These are phyloP conservation scores for Aldrovandia affinis DNA, from an alignment of 2,797 vertebrate species.

Conservation along the genomic window DNA sequence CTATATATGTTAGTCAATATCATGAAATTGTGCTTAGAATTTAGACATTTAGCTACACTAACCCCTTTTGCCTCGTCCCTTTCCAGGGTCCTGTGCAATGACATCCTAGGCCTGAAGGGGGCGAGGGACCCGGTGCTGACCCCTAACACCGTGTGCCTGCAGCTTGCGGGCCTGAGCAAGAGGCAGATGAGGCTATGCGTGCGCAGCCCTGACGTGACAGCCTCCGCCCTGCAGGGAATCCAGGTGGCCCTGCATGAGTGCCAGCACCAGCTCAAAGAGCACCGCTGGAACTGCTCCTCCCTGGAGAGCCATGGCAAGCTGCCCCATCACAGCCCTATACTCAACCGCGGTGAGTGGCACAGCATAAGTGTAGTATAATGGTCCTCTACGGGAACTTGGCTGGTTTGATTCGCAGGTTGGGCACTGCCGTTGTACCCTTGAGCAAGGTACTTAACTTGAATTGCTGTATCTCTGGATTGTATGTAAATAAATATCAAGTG, in stretches of 20 bases:
- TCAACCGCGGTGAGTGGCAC: slow-evolving; percentile 78
- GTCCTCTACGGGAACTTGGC: no score
- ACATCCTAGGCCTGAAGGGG: slow-evolving; percentile 88
- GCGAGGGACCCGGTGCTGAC: slow-evolving; percentile 85
- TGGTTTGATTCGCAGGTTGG: no score
- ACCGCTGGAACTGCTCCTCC: slow-evolving; percentile 90
- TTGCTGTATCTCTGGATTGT: no score
- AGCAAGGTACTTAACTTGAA: no score
- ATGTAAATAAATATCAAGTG: no score
- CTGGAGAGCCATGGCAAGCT: slow-evolving; percentile 82
- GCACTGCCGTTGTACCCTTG: no score
- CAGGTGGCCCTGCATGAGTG: slow-evolving; percentile 90
- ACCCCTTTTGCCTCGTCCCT: slow-evolving; percentile 17
- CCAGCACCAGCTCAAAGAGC: slow-evolving; percentile 86
- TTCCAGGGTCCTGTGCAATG: slow-evolving; percentile 83
- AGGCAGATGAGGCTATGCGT: slow-evolving; percentile 87
- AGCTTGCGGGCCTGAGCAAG: slow-evolving; percentile 85
- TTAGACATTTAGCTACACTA: slow-evolving; percentile 23
- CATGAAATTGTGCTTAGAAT: slow-evolving; percentile 18
- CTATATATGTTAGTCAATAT: slow-evolving; percentile 23
- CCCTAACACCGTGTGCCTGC: slow-evolving; percentile 86
- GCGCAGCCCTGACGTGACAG: slow-evolving; percentile 87
- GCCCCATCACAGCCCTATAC: slow-evolving; percentile 83
- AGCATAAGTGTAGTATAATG: no score
- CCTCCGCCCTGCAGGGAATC: slow-evolving; percentile 88